phyloP scores from a whole-genome alignment of 1,140 invertebrate species.

The Vanessa atalanta region DNA sequence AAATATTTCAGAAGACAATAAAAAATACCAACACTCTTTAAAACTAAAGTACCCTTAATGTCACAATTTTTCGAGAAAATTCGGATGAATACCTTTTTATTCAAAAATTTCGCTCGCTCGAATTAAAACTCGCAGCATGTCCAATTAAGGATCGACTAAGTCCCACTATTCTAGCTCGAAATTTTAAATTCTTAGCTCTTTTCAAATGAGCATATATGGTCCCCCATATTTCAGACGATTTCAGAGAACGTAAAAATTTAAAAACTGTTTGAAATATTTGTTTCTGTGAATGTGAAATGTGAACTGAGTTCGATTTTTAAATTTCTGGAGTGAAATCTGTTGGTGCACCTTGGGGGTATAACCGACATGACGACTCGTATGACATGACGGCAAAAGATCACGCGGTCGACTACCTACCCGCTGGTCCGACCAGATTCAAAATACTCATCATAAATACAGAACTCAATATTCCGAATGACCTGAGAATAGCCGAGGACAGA shows the following conservation, averaged over 20 bases:
- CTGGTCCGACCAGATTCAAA: too few species aligned
- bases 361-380: too few species aligned
- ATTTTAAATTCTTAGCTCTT: constrained; percentile 4
- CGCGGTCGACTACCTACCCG: too few species aligned
- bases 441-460: too few species aligned
- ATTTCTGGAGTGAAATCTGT: too few species aligned
- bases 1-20: too few species aligned
- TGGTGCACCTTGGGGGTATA: too few species aligned
- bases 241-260: not conserved
- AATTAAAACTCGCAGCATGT: constrained; percentile 10
- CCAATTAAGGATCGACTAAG: constrained; percentile 12
- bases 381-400: too few species aligned
- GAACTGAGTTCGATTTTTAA: too few species aligned
- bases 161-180: not conserved
- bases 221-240: not conserved
- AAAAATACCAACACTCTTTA: not conserved
- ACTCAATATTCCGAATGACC: too few species aligned
- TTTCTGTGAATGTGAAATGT: too few species aligned
- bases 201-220: constrained; percentile 4
- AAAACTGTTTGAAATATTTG: not conserved
- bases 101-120: constrained; percentile 1
- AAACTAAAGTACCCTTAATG: not conserved
- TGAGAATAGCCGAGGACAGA: too few species aligned
- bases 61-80: not conserved
- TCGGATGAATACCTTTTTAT: constrained; percentile 3